Conservation (phyloP, 2,888 invertebrate species). For the Dasysyrphus albostriatus region DNA sequence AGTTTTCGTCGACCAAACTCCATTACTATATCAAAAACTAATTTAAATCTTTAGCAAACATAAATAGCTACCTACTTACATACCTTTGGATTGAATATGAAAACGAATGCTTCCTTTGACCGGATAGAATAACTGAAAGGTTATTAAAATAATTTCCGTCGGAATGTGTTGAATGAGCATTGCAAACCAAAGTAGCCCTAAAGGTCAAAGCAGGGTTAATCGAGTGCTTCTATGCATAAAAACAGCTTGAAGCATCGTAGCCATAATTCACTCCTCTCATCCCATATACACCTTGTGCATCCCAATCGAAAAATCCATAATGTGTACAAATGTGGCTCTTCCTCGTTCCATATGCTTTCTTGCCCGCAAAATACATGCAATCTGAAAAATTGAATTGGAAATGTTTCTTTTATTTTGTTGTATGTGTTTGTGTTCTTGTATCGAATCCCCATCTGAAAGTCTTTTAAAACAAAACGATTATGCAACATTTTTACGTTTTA, state of each 20-base stretch:
- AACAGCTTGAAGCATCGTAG: slow-evolving; percentile 17
- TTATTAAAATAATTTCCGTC: slow-evolving; percentile 6
- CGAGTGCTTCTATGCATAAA: slow-evolving; percentile 33
- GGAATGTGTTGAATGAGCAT: slow-evolving; percentile 40
- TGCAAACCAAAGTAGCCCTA: slow-evolving; percentile 8
- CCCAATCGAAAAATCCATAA: background rate
- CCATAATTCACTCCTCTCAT: slow-evolving; percentile 13
- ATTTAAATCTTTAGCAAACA: too few species aligned
- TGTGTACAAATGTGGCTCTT: background rate
- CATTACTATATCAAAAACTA: too few species aligned
- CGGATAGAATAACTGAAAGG: background rate
- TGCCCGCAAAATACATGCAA: slow-evolving; percentile 2
- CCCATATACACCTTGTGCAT: background rate
- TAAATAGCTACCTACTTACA: too few species aligned
- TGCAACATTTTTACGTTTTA: slow-evolving; percentile 47
- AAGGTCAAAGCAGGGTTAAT: slow-evolving; percentile 43
- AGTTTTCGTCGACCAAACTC: too few species aligned
- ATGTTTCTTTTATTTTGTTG: slow-evolving; percentile 42
- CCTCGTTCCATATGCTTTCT: background rate
- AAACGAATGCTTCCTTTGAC: too few species aligned
- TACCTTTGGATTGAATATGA: too few species aligned
- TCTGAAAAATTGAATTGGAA: slow-evolving; percentile 53
- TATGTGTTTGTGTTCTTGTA: background rate
- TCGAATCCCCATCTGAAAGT: slow-evolving; percentile 17
- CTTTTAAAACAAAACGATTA: slow-evolving; percentile 4